Percentiles rank a stretch among this genome's conserved stretches.
These are phyloP conservation scores for Phyllostomus hastatus DNA, from an alignment of 2,113 vertebrate species.

Conservation along the genomic window DNA sequence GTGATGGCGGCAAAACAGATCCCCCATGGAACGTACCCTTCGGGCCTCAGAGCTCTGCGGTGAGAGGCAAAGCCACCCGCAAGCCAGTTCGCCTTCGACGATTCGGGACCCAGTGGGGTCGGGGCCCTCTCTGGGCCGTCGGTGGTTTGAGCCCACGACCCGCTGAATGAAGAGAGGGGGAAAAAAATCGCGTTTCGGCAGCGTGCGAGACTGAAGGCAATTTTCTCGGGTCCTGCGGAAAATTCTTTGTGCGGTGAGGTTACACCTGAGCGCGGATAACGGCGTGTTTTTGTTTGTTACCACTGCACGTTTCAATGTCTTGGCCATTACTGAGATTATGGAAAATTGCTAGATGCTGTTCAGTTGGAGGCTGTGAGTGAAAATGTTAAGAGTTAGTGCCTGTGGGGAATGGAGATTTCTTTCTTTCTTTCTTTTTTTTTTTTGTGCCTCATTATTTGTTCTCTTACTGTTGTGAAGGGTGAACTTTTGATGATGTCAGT, in stretches of 20 bases:
- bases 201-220: background rate
- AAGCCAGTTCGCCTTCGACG: background rate
- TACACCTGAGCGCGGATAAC: background rate
- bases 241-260: background rate
- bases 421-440: background rate
- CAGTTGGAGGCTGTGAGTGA: constrained; percentile 14
- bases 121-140: rapidly evolving
- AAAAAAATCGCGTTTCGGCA: background rate
- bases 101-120: background rate
- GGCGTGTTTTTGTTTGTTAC: background rate
- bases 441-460: background rate
- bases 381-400: background rate
- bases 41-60: rapidly evolving
- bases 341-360: background rate
- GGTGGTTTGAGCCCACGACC: background rate
- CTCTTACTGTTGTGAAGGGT: background rate
- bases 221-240: constrained; percentile 2
- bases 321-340: background rate
- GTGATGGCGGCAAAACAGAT: background rate
- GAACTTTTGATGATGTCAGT: background rate
- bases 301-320: background rate
- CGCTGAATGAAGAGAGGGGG: rapidly evolving
- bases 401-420: background rate
- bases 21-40: background rate
- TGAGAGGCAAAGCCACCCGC: background rate